These are phyloP conservation scores for Tribolium castaneum DNA, from an alignment of 1,140 invertebrate species.

Conservation along the genomic window DNA sequence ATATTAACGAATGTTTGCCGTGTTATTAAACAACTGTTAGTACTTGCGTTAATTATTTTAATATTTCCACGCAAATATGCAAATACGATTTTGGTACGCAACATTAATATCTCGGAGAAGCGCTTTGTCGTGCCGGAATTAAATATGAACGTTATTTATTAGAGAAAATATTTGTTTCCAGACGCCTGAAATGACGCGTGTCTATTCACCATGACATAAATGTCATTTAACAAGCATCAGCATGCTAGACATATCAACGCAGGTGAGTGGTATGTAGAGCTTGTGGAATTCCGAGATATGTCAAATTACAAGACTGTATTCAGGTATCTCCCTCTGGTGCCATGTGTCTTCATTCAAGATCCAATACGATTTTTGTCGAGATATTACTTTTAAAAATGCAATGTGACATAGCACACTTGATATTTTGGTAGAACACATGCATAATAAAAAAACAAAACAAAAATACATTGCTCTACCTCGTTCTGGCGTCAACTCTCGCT, in stretches of 20 bases:
- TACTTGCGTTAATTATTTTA: conserved; percentile 12
- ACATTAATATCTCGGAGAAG: background rate
- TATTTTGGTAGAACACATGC: conserved; percentile 23
- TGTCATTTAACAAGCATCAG: conserved; percentile 42
- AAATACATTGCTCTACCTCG: too few species aligned
- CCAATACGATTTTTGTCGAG: conserved; percentile 27
- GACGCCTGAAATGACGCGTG: conserved; percentile 30
- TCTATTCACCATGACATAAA: conserved; percentile 26
- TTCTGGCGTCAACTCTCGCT: background rate
- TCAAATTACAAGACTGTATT: conserved; percentile 39
- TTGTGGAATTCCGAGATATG: conserved; percentile 36
- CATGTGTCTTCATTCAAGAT: conserved; percentile 26
- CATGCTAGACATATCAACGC: conserved; percentile 43
- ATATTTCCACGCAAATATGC: conserved; percentile 9
- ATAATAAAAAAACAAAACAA: background rate
- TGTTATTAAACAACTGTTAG: background rate
- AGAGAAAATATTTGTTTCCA: conserved; percentile 34
- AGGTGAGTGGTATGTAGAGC: conserved; percentile 43
- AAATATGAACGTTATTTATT: conserved; percentile 26
- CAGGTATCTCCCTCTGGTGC: conserved; percentile 35
- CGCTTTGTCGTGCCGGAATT: background rate
- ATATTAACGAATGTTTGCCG: conserved; percentile 1
- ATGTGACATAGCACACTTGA: conserved; percentile 13
- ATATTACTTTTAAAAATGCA: conserved; percentile 26
- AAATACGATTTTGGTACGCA: background rate